Evolutionary conservation across 2,113 vertebrate species (phyloP).

Genomic region (Xenotilapia longispinis): DNA sequence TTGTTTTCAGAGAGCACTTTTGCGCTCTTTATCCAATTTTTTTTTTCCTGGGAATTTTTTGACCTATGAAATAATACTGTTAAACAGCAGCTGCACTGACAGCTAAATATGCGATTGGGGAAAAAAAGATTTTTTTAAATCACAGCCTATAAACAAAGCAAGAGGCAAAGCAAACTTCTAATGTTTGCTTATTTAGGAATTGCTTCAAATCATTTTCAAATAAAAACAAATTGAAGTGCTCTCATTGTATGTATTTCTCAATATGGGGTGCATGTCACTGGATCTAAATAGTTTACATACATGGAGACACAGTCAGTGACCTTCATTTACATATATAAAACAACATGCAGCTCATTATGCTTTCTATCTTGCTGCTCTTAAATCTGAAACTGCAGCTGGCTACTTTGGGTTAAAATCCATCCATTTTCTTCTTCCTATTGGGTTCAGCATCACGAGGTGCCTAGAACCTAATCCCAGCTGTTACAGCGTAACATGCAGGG

Average conservation of each 20-base stretch:
- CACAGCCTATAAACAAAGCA: background rate
- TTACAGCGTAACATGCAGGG: background rate
- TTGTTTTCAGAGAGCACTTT: constrained; percentile 5
- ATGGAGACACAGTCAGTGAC: background rate
- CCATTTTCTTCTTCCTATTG: background rate
- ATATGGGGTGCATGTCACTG: background rate
- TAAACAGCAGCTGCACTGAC: background rate
- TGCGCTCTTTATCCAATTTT: background rate
- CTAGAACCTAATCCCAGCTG: background rate
- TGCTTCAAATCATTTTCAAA: background rate
- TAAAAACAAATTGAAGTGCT: background rate
- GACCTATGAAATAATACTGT: background rate
- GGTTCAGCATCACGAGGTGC: background rate
- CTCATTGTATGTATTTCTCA: background rate
- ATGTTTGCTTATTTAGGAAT: background rate
- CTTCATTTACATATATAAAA: background rate
- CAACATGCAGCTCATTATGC: background rate
- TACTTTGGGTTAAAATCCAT: background rate
- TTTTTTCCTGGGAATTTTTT: background rate
- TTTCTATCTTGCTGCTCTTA: background rate
- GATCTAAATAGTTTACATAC: background rate
- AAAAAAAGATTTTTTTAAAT: background rate
- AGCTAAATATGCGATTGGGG: background rate
- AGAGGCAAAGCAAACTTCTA: background rate
- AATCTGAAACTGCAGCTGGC: background rate